Conservation (phyloP, 2,797 vertebrate species). For the Malacoctenus gilli region DNA sequence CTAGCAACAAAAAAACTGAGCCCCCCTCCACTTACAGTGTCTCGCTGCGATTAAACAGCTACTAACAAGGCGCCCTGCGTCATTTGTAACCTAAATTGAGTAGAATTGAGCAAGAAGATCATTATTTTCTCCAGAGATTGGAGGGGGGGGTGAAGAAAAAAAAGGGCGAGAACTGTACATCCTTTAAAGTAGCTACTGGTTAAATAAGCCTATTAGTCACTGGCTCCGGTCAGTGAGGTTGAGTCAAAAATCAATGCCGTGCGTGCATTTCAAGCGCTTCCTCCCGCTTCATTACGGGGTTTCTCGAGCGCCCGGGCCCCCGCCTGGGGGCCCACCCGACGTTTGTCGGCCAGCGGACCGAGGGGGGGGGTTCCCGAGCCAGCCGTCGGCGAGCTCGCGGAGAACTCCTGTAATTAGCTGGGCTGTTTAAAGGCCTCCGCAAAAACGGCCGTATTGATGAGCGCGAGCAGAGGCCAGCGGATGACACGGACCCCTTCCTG, state of each 20-base stretch:
- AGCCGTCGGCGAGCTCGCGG: too few species aligned
- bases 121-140: slow-evolving; percentile 53
- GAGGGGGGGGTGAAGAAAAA: too few species aligned
- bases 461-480: slow-evolving; percentile 32
- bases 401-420: slow-evolving; percentile 51
- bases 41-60: slow-evolving; percentile 15
- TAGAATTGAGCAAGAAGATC: slow-evolving; percentile 44
- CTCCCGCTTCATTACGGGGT: slow-evolving; percentile 60
- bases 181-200: slow-evolving; percentile 51
- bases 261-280: slow-evolving; percentile 50
- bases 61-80: slow-evolving; percentile 40
- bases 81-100: slow-evolving; percentile 29
- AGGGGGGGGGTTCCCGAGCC: too few species aligned
- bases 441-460: slow-evolving; percentile 52
- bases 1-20: neutral
- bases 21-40: neutral
- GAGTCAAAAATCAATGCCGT: slow-evolving; percentile 63
- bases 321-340: slow-evolving; percentile 14
- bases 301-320: slow-evolving; percentile 29
- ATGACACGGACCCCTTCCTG: slow-evolving; percentile 30
- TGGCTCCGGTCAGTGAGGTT: slow-evolving; percentile 57
- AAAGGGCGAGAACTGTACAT: slow-evolving; percentile 43
- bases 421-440: slow-evolving; percentile 42
- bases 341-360: slow-evolving; percentile 33
- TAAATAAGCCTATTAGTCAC: slow-evolving; percentile 73